Conservation (phyloP, 1,140 invertebrate genomes). For the Brachystomella parvula region DNA sequence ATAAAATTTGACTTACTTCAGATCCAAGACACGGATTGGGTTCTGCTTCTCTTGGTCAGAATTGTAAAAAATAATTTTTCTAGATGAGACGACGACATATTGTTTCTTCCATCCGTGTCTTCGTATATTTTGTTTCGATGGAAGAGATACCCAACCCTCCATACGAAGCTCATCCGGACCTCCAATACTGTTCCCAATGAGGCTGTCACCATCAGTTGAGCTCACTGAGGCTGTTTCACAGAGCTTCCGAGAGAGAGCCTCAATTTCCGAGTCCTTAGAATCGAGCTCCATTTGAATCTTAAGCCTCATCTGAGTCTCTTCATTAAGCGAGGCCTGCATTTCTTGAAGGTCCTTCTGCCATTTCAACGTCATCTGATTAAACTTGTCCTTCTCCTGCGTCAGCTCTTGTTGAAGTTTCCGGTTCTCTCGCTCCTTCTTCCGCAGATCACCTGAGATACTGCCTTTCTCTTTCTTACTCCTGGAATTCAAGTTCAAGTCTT, state of each 20-base stretch:
- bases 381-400: constrained; percentile 78
- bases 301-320: constrained; percentile 60
- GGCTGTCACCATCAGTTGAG: constrained; percentile 33
- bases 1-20: constrained; percentile 58
- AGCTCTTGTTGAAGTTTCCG: constrained; percentile 90
- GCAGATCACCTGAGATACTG: constrained; percentile 56
- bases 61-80: constrained; percentile 97
- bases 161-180: constrained; percentile 43
- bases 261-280: constrained; percentile 91
- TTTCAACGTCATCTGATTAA: constrained; percentile 72
- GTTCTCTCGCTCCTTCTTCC: constrained; percentile 91
- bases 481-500: constrained; percentile 44
- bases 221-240: constrained; percentile 48
- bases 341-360: constrained; percentile 76
- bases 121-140: constrained; percentile 89
- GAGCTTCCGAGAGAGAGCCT: constrained; percentile 72
- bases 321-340: constrained; percentile 58
- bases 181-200: constrained; percentile 7
- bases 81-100: constrained; percentile 91
- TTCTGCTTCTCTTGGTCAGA: constrained; percentile 89
- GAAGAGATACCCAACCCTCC: constrained; percentile 92
- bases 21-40: constrained; percentile 87
- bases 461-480: constrained; percentile 57
- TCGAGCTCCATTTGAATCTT: constrained; percentile 90
- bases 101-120: constrained; percentile 95